Base-by-base conservation (phyloP, 2,888 invertebrate species). In the Cetonia aurata region DNA sequence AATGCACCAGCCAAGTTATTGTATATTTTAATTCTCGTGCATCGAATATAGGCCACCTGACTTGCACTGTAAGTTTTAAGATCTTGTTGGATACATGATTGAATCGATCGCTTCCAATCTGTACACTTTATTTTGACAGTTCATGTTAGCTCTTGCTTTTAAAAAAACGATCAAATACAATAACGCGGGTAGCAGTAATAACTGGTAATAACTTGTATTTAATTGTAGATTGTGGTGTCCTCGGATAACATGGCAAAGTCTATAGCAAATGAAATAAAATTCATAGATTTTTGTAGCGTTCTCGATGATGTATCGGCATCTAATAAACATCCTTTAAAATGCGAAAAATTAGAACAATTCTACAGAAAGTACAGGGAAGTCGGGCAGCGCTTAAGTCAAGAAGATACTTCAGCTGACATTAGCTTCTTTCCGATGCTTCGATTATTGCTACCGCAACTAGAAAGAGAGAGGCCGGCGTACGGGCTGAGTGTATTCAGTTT, bases 401-500 rank as follows among this genome's bases (percentile, higher is more conserved):
- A 77, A 55, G 74, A 79, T 76, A 73, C 80, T 31, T 73, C 78
- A 56, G 74, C 77, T 87, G 86, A 87, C 73, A 84, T 84, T 46
- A 89, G 87, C 71, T 87, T 92, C 71, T 96, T 90, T 83, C 91
- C 94, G 6, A 87, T 95, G 50, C 81, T 98, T 76, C 88, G 97
- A 74, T 86, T 97, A 41, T 83, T 98, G 9, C 79, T 97, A 33
- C 96, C 97, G 0, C 87, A 89, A 71, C 85, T 90, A 41, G 98
- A 98, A 79, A 89, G 92, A 74, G 91, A 93, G 75, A 88, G 97
- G 75, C 89, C 89, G 46, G 89, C 95, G 0, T 96, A 96, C 84
- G 94, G 96, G 17, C 86, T 98, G 72, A 94, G 95, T 85, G 92
- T 94, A 84, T 87, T 88, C 42, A 89, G 90, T 74, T 86, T 98